phyloP scores from a whole-genome alignment of 2,888 invertebrate genomes.

The Tetanocera ferruginea region DNA sequence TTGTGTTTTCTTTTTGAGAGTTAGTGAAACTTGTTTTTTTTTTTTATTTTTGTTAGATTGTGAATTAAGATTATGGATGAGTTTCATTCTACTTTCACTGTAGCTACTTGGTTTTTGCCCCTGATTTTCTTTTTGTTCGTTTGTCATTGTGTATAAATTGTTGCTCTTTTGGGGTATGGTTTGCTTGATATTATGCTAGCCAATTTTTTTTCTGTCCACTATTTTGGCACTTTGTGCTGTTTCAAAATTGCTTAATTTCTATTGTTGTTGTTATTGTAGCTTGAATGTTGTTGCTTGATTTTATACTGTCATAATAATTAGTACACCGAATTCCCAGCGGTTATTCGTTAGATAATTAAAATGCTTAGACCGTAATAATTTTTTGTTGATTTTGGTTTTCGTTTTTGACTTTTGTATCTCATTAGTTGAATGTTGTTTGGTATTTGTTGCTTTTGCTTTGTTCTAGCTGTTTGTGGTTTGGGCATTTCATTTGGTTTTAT shows the following conservation, averaged over 20 bases:
- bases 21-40: background rate
- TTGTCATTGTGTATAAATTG: background rate
- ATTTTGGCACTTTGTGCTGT: background rate
- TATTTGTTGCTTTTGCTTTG: background rate
- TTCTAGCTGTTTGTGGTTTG: too few relatives aligned
- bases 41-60: background rate
- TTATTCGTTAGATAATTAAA: slow-evolving; percentile 33
- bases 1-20: slow-evolving; percentile 2
- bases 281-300: slow-evolving; percentile 20
- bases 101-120: background rate
- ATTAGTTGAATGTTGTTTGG: slow-evolving; percentile 9
- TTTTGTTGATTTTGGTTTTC: background rate
- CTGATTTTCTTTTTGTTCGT: background rate
- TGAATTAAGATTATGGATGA: slow-evolving; percentile 5
- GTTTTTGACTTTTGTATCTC: slow-evolving; percentile 21
- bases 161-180: background rate
- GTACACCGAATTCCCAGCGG: slow-evolving; percentile 22
- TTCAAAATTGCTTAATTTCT: background rate
- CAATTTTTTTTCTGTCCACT: background rate
- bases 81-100: slow-evolving; percentile 7
- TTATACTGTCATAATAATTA: slow-evolving; percentile 24
- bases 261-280: slow-evolving; percentile 3
- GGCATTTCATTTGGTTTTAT: background rate
- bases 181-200: background rate
- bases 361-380: slow-evolving; percentile 34